Base-by-base conservation (phyloP, 1,140 invertebrate species). In the Drusus annulatus region DNA sequence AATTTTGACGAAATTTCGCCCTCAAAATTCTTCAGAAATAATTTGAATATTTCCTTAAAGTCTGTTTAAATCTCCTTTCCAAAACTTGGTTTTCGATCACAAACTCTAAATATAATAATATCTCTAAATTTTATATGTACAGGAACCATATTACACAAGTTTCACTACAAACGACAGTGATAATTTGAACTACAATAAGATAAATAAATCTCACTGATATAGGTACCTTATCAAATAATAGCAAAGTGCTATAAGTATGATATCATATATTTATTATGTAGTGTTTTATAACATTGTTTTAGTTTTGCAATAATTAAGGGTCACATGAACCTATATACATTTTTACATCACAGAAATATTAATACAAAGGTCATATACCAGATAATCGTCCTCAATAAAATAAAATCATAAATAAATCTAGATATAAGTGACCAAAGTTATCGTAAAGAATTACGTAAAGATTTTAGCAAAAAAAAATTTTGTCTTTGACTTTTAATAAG, bases 311-410 rank as follows among this genome's bases (percentile, higher is more conserved):
- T 45, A 45, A 23, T 60, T 60, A 60, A 60, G 17, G 56, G 17
- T 60, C 23, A 60, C 56, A 23, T 13, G 36, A 45, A 45, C 56
- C 17, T 65, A 28, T 65, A 3, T 65, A 65, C 62, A 65, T 65
- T 65, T 65, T 65, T 65, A 65, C 62, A 65, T 65, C 62, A 65
- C 62, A 65, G 62, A 65, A 31, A 31, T 65, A 25, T 65, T 65
- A 65, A 65, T 23, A 63, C 60, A 63, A 4, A 63, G 31, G 8
- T 45, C 36, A 45, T 13, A 13, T 13, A 45, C 10, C 36, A 45
- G 36, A 45, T 13, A 45, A 36, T 36, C 7, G 31, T 36, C n/a
- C n/a, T 36, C 6, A 36, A 36, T 36, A 36, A 36, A 36, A 36
- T 36, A 36, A 36, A 28, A 36, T 36, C 31, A 36, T 36, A 7